Percentiles rank a stretch among this genome's conserved stretches.
These are phyloP conservation scores for Solen grandis DNA, from an alignment of 1,140 invertebrate genomes.

Conservation along the genomic window DNA sequence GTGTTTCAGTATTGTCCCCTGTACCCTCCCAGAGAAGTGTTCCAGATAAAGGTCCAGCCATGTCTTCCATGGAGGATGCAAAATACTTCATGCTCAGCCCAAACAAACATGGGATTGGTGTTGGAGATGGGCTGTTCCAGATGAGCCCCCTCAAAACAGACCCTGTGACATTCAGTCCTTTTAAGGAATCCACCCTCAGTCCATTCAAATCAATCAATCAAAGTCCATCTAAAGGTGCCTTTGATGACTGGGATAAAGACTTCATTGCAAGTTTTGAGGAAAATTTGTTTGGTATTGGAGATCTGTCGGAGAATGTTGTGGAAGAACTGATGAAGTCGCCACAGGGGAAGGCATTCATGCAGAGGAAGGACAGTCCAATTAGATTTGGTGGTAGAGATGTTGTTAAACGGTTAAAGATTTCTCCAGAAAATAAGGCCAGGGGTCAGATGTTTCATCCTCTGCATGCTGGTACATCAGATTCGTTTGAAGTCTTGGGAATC, in stretches of 20 bases:
- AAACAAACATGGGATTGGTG: too few relatives aligned
- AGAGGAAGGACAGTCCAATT: constrained; percentile 33
- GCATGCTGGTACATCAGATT: background rate
- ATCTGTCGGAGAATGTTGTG: constrained; percentile 9
- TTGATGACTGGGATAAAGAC: constrained; percentile 52
- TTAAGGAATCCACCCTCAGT: constrained; percentile 48
- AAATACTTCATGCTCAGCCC: too few relatives aligned
- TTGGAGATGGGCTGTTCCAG: too few relatives aligned
- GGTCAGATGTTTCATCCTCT: constrained; percentile 39
- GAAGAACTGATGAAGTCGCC: constrained; percentile 47
- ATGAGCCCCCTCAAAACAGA: constrained; percentile 24
- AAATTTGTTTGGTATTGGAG: constrained; percentile 47
- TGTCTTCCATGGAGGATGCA: too few relatives aligned
- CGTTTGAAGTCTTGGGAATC: background rate
- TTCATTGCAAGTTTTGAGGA: constrained; percentile 48
- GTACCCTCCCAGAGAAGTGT: too few relatives aligned
- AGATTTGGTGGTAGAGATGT: background rate
- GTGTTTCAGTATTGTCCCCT: too few relatives aligned
- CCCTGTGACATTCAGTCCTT: constrained; percentile 38
- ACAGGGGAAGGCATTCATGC: constrained; percentile 31
- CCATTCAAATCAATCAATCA: constrained; percentile 39
- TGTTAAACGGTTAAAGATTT: constrained; percentile 37
- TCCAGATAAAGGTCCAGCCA: too few relatives aligned
- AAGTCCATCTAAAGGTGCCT: constrained; percentile 44
- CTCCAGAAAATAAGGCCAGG: constrained; percentile 31